A percentile compares a stretch with the other conserved stretches of the same genome.
phyloP scores from a whole-genome alignment of 2,888 invertebrate species.

The Anoncus sp. region DNA sequence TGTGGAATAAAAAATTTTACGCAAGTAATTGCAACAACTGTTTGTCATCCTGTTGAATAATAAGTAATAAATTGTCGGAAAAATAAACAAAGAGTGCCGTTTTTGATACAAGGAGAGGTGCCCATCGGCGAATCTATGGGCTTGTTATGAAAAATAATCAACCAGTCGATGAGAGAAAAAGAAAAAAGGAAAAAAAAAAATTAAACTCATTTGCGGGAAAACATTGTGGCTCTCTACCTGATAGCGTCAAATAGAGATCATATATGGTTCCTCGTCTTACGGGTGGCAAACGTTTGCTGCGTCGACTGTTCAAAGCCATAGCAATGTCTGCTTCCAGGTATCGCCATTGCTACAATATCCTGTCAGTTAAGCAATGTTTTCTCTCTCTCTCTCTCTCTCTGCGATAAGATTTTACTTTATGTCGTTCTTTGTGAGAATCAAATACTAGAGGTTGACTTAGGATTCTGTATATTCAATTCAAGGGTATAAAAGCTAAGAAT shows the following conservation, averaged over 20 bases:
- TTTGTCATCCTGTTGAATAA: too few species aligned
- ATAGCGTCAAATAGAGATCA: conserved; percentile 94
- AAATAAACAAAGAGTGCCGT: background rate
- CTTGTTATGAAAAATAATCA: conserved; percentile 31
- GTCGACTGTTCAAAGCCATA: conserved; percentile 89
- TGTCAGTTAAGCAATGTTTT: conserved; percentile 76
- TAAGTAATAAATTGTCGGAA: background rate
- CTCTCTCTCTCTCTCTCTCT: conserved; percentile 29
- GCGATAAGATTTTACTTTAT: conserved; percentile 18
- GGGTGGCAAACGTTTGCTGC: conserved; percentile 92
- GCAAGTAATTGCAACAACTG: too few species aligned
- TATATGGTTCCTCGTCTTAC: conserved; percentile 92
- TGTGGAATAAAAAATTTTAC: too few species aligned
- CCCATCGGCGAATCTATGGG: conserved; percentile 21
- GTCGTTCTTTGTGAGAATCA: background rate
- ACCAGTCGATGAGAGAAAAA: conserved; percentile 31
- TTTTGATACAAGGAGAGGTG: conserved; percentile 1
- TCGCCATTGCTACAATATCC: conserved; percentile 82
- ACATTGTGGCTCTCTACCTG: conserved; percentile 89
- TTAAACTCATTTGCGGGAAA: conserved; percentile 71
- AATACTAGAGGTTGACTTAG: background rate
- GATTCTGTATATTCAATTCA: background rate
- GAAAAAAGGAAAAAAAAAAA: conserved; percentile 52
- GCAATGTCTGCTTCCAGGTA: conserved; percentile 90
- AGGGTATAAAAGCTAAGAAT: background rate